Conservation (phyloP, 2,888 invertebrate genomes). For the Endomychus coccineus region DNA sequence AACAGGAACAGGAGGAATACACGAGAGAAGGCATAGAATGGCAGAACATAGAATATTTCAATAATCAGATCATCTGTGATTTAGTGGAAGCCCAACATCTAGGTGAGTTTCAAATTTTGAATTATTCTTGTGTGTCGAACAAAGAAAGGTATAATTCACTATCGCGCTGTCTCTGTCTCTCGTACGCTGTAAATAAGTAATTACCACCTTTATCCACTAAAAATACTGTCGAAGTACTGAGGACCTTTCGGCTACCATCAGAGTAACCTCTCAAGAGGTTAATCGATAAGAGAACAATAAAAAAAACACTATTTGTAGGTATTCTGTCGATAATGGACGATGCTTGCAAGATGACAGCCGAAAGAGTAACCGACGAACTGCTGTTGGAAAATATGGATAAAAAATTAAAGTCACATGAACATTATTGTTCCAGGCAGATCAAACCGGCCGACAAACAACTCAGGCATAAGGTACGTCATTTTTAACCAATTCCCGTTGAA, state of each 20-base stretch:
- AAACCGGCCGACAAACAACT: slow-evolving; percentile 76
- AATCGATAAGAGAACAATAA: background rate
- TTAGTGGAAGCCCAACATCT: slow-evolving; percentile 89
- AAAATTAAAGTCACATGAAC: slow-evolving; percentile 75
- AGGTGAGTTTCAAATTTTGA: slow-evolving; percentile 47
- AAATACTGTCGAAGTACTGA: too few relatives aligned
- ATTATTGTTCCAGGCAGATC: slow-evolving; percentile 82
- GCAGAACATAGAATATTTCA: slow-evolving; percentile 93
- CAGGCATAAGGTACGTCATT: slow-evolving; percentile 54
- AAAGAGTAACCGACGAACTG: slow-evolving; percentile 78
- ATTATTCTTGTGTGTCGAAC: too few relatives aligned
- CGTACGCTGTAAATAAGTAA: too few relatives aligned
- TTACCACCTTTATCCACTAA: too few relatives aligned
- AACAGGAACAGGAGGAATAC: slow-evolving; percentile 98
- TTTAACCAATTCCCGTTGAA: background rate
- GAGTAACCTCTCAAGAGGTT: background rate
- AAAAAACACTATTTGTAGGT: slow-evolving; percentile 12
- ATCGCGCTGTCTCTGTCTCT: too few relatives aligned
- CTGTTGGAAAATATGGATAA: slow-evolving; percentile 90
- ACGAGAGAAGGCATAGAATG: slow-evolving; percentile 91
- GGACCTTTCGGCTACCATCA: too few relatives aligned
- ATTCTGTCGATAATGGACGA: slow-evolving; percentile 90
- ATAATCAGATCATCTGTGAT: slow-evolving; percentile 94
- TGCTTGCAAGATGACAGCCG: slow-evolving; percentile 85
- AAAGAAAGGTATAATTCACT: too few relatives aligned